A percentile compares a stretch with the other conserved stretches of the same genome.
These are phyloP conservation scores for Aphis craccivora DNA, from an alignment of 1,140 invertebrate genomes.

Conservation along the genomic window DNA sequence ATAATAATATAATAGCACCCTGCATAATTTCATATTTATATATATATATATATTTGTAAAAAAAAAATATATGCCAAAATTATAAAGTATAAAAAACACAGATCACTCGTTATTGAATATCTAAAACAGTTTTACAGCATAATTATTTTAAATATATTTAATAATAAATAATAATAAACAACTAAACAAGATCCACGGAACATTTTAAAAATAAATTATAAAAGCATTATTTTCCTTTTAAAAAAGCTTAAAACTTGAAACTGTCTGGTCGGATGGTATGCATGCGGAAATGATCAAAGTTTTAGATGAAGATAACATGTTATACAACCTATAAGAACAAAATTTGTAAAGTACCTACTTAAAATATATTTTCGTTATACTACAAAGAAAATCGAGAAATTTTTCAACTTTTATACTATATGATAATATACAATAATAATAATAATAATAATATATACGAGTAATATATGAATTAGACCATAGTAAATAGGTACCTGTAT, in stretches of 20 bases:
- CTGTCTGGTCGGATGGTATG: not conserved
- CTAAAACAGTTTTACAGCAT: not conserved
- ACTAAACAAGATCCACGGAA: not conserved
- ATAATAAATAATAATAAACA: not conserved
- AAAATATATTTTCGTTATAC: not conserved
- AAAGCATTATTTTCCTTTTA: not conserved
- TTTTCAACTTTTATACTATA: not conserved
- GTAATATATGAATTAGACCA: too few relatives aligned
- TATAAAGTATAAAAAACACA: not conserved
- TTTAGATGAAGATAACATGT: not conserved
- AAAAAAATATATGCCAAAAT: not conserved
- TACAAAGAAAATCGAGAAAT: not conserved
- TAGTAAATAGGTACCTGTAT: too few relatives aligned
- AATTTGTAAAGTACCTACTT: not conserved
- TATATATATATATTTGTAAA: too few relatives aligned
- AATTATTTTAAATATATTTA: not conserved
- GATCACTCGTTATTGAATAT: not conserved
- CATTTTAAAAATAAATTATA: constrained; percentile 17
- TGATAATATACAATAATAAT: too few relatives aligned
- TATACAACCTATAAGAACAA: not conserved
- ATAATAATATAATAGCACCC: too few relatives aligned
- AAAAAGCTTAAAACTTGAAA: not conserved
- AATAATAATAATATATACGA: too few relatives aligned
- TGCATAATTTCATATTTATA: too few relatives aligned
- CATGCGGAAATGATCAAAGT: constrained; percentile 26